Percentiles rank a stretch among this genome's conserved stretches.
Evolutionary conservation across 1,140 invertebrate genomes (phyloP).

Genomic region (Oppia nitens): DNA sequence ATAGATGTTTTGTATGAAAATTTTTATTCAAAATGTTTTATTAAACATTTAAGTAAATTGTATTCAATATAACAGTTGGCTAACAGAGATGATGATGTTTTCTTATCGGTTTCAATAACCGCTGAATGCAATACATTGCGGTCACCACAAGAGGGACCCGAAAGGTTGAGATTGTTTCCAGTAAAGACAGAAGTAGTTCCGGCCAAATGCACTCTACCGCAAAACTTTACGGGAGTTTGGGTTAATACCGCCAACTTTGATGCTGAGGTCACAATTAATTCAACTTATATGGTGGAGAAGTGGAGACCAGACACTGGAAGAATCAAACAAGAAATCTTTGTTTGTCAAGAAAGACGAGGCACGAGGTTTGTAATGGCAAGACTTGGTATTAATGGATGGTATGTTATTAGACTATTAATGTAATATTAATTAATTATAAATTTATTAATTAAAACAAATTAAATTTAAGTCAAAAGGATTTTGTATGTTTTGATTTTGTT

Average conservation of each 20-base stretch:
- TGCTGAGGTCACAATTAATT: constrained; percentile 80
- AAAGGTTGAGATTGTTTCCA: constrained; percentile 56
- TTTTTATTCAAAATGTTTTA: constrained; percentile 10
- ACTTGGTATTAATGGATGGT: constrained; percentile 88
- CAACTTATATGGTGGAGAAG: constrained; percentile 88
- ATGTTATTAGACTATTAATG: constrained; percentile 25
- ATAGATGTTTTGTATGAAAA: constrained; percentile 60
- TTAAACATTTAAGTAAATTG: not conserved
- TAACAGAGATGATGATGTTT: constrained; percentile 81
- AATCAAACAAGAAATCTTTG: constrained; percentile 73
- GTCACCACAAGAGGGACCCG: constrained; percentile 75
- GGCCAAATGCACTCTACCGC: constrained; percentile 72
- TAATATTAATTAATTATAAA: not conserved
- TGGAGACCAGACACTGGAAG: constrained; percentile 77
- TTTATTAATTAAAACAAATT: not conserved
- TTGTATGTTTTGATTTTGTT: constrained; percentile 89
- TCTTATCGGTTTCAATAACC: constrained; percentile 73
- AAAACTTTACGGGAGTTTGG: constrained; percentile 87
- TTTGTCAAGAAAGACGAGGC: constrained; percentile 74
- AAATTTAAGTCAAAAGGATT: constrained; percentile 74
- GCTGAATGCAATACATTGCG: constrained; percentile 79
- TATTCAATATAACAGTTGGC: constrained; percentile 37
- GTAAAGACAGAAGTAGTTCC: constrained; percentile 67
- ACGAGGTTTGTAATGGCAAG: constrained; percentile 83
- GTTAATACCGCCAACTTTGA: constrained; percentile 92